phyloP scores from a whole-genome alignment of 2,797 vertebrate genomes.

The Synanceia verrucosa region DNA sequence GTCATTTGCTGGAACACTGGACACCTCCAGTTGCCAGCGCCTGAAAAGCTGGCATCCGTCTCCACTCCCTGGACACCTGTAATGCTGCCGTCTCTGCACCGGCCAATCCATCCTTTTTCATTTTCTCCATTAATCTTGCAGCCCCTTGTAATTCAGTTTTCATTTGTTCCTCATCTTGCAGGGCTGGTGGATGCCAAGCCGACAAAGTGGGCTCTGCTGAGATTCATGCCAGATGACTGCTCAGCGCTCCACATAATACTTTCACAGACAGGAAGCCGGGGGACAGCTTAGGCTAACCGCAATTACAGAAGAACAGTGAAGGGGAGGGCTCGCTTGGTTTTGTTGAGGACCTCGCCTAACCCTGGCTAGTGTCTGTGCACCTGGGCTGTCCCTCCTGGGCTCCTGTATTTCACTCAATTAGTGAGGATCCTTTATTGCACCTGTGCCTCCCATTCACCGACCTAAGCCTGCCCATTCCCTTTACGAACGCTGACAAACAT shows the following conservation, averaged over 20 bases:
- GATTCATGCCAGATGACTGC: slow-evolving; percentile 44
- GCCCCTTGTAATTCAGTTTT: slow-evolving; percentile 55
- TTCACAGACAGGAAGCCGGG: slow-evolving; percentile 32
- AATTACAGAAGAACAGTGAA: slow-evolving; percentile 56
- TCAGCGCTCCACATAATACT: slow-evolving; percentile 7
- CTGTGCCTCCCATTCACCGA: slow-evolving; percentile 48
- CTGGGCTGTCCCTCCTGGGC: slow-evolving; percentile 53
- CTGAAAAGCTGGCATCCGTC: slow-evolving; percentile 43
- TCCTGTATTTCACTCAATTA: slow-evolving; percentile 60
- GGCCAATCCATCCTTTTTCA: slow-evolving; percentile 47
- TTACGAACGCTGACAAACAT: slow-evolving; percentile 30
- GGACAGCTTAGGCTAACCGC: slow-evolving; percentile 61
- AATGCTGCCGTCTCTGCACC: slow-evolving; percentile 4
- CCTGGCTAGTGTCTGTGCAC: slow-evolving; percentile 46
- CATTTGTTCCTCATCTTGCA: slow-evolving; percentile 53
- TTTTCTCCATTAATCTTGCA: slow-evolving; percentile 58
- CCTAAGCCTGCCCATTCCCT: slow-evolving; percentile 12
- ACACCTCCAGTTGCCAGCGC: slow-evolving; percentile 41
- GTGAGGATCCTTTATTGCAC: slow-evolving; percentile 52
- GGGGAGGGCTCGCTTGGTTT: slow-evolving; percentile 51
- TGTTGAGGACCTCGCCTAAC: slow-evolving; percentile 48
- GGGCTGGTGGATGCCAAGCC: slow-evolving; percentile 44
- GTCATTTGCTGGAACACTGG: slow-evolving; percentile 46
- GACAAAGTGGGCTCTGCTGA: background rate
- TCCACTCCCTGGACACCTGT: slow-evolving; percentile 56